Base-by-base conservation (phyloP, 1,140 invertebrate genomes). In the Drosophila athabasca region DNA sequence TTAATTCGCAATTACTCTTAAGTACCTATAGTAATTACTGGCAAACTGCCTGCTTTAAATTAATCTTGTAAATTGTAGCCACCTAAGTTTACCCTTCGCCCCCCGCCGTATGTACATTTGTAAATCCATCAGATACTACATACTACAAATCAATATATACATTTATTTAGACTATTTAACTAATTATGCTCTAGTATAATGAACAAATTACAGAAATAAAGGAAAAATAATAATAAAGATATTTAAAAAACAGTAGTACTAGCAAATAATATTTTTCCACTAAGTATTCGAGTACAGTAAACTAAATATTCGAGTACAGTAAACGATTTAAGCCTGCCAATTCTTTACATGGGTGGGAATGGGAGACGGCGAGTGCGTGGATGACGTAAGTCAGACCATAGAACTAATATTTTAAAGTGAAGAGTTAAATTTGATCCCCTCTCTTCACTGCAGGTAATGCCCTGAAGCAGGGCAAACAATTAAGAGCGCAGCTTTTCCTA, bases 41-140 rank as follows among this genome's bases (percentile, higher is more conserved):
- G 11, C 53, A 62, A 24, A 41, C 54, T 26, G 24, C 41, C 41
- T 8, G 60, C 60, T 66, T 57, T 69, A 50, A 50, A 53, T 22
- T 54, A 7, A 43, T 57, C 6, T 19, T 69, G 66, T 69, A 69
- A 69, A 69, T 69, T 65, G 50, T 69, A 69, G 65, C 11, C 48
- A 15, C 7, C 15, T 67, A 67, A 67, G 64, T 11, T 43, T 22
- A 29, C 31, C 15, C 58, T 57, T 19, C 13, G 4, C 41, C 43
- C 51, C 51, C 26, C 35, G 64, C 62, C 68, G 50, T 43, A 68
- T 69, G 66, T 69, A 69, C 51, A 69, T 69, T 69, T 35, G 45
- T 58, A 69, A 69, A 69, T 69, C 45, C 54, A 58, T 41, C 45
- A 41, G 26, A 69, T 57, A 68, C 62, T 68, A 67, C 64, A 48